Percentiles rank a stretch among this genome's conserved stretches.
Conservation (phyloP, 2,888 invertebrate species). For the Cistogaster globosa region DNA sequence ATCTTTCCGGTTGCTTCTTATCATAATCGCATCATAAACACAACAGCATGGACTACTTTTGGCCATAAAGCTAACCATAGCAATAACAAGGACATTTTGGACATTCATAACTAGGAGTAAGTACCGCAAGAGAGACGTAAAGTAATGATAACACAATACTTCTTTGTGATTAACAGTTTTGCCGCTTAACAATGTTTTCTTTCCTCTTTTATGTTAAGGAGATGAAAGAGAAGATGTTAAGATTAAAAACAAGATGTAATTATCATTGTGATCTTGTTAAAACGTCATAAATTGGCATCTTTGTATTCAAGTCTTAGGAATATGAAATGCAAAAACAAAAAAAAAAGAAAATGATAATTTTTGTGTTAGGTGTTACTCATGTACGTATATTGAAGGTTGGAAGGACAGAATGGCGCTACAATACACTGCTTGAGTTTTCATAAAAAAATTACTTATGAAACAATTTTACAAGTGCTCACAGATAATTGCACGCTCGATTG, state of each 20-base stretch:
- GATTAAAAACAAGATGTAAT: constrained; percentile 29
- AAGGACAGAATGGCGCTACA: too few relatives aligned
- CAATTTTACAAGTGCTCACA: too few relatives aligned
- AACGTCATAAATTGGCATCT: constrained; percentile 43
- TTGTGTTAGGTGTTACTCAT: too few relatives aligned
- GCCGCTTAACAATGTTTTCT: constrained; percentile 73
- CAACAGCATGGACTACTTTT: constrained; percentile 47
- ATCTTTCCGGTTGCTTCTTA: constrained; percentile 74
- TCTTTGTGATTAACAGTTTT: constrained; percentile 72
- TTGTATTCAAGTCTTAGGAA: background rate
- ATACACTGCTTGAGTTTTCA: too few relatives aligned
- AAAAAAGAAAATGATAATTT: too few relatives aligned
- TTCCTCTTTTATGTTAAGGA: background rate
- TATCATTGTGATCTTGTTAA: constrained; percentile 60
- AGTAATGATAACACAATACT: constrained; percentile 53
- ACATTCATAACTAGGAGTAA: constrained; percentile 38
- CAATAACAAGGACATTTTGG: constrained; percentile 37
- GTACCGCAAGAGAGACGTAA: constrained; percentile 21
- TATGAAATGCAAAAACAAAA: too few relatives aligned
- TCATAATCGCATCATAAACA: constrained; percentile 76
- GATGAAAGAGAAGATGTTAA: constrained; percentile 25
- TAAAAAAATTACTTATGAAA: too few relatives aligned
- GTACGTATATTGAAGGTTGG: too few relatives aligned
- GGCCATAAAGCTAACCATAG: background rate
- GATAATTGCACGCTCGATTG: too few relatives aligned